Evolutionary conservation across 2,797 vertebrate genomes (phyloP), one percentile per base, ranked within the genome.

Genomic region (Meda fulgida): DNA sequence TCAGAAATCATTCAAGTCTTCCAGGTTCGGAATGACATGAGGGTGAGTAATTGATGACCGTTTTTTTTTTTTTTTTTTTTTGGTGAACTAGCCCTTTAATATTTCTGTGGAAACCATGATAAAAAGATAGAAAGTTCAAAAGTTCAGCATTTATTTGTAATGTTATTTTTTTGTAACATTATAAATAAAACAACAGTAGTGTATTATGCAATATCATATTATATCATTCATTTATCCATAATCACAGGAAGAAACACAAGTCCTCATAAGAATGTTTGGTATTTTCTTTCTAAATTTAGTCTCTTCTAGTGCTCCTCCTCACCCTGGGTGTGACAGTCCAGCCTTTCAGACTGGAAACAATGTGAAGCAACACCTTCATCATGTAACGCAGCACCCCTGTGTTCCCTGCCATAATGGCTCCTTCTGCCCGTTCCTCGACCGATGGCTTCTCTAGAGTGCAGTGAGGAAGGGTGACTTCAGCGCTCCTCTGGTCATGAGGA

Each of bases 301-400:
- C 86, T 87, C 84, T 89, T 90, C 66, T 92, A 92, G 91, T 93
- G 93, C 91, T 92, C 78, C 92, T 93, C 91, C 84, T 87, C 91
- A 87, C 92, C 91, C 92, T 91, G 83, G 83, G 76, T 84, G 94
- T 93, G 91, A 91, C 88, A 92, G 92, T 93, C 93, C 90, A 93
- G 93, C 91, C 91, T 94, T 93, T 93, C 90, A 95, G 90, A 89
- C 91, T 93, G 89, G 90, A 88, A 95, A 96, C 94, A 96, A 95
- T 96, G 90, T 92, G 66, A 51, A 87, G 75, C 79, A 93, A 89
- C 92, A 91, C 92, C 91, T 89, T 77, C 80, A 78, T 84, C 80
- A 51, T 85, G 85, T 87, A 85, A 89, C 87, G 81, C 88, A 81
- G 83, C 69, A 77, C 87, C 81, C 84, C 83, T 40, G 60, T 53